A percentile compares a stretch with the other conserved stretches of the same genome.
Evolutionary conservation across 2,888 invertebrate species (phyloP).

Genomic region (Zaprionus obscuricornis): DNA sequence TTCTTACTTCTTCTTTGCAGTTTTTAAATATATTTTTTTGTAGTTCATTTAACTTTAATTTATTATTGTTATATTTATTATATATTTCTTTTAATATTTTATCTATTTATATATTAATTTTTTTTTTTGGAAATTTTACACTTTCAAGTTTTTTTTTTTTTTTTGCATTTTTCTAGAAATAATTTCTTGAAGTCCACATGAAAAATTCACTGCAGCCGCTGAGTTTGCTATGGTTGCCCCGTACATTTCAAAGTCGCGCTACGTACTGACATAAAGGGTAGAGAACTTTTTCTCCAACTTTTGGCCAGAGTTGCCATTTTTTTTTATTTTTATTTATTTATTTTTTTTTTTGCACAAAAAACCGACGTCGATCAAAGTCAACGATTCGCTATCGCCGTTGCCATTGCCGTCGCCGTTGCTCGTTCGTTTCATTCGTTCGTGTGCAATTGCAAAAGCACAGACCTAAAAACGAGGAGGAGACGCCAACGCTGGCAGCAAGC

Average conservation of each 20-base stretch:
- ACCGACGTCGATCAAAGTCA: conserved; percentile 60
- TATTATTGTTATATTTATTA: neutral
- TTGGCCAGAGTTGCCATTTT: conserved; percentile 71
- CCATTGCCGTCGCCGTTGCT: conserved; percentile 38
- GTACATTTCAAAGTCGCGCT: conserved; percentile 82
- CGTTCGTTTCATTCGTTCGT: too few species aligned
- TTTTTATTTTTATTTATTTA: too few species aligned
- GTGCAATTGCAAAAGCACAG: conserved; percentile 56
- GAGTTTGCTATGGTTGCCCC: conserved; percentile 44
- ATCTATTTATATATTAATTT: too few species aligned
- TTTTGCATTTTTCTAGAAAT: conserved; percentile 9
- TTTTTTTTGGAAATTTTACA: too few species aligned
- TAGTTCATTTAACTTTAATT: neutral
- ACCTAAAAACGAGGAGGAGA: conserved; percentile 42
- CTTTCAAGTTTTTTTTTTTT: too few species aligned
- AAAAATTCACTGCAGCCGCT: conserved; percentile 15
- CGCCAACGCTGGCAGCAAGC: conserved; percentile 55
- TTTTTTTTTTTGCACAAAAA: conserved; percentile 38
- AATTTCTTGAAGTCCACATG: conserved; percentile 26
- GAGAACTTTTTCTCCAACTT: conserved; percentile 80
- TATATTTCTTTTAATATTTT: neutral
- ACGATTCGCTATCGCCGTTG: conserved; percentile 27
- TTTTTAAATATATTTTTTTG: neutral
- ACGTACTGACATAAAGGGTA: conserved; percentile 82
- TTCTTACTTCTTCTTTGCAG: conserved; percentile 1